Conservation (phyloP, 2,888 invertebrate genomes). For the Callyntrura guangdongensis region DNA sequence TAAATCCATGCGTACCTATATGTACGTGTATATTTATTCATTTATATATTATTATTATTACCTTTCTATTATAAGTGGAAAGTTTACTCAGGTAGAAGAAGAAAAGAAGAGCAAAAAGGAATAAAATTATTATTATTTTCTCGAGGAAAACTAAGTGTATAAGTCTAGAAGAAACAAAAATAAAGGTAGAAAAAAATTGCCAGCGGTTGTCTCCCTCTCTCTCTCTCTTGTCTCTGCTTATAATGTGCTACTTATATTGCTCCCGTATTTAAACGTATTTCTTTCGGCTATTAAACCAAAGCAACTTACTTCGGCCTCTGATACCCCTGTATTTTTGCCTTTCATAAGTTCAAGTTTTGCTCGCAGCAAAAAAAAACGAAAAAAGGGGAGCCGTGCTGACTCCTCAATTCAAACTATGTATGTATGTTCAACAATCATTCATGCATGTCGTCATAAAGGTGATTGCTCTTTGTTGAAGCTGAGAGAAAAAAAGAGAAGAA, state of each 20-base stretch:
- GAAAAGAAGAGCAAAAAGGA: background rate
- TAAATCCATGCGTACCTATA: background rate
- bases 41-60: background rate
- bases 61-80: constrained; percentile 4
- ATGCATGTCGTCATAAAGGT: constrained; percentile 67
- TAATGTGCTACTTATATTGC: background rate
- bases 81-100: constrained; percentile 61
- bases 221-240: background rate
- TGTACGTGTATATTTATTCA: background rate
- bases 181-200: constrained; percentile 61
- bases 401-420: constrained; percentile 44
- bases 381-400: constrained; percentile 69
- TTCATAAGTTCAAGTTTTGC: constrained; percentile 56
- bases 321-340: constrained; percentile 25
- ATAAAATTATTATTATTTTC: constrained; percentile 43
- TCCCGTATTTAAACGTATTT: background rate
- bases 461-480: constrained; percentile 66
- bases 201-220: constrained; percentile 60
- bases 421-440: constrained; percentile 19
- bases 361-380: constrained; percentile 37
- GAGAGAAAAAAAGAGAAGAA: constrained; percentile 33
- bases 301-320: background rate
- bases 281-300: constrained; percentile 1
- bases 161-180: constrained; percentile 5
- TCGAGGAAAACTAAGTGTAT: constrained; percentile 16